These are phyloP conservation scores for Catalaphyllia jardinei DNA, from an alignment of 64 coral and sea anemone genomes.

Conservation along the genomic window DNA sequence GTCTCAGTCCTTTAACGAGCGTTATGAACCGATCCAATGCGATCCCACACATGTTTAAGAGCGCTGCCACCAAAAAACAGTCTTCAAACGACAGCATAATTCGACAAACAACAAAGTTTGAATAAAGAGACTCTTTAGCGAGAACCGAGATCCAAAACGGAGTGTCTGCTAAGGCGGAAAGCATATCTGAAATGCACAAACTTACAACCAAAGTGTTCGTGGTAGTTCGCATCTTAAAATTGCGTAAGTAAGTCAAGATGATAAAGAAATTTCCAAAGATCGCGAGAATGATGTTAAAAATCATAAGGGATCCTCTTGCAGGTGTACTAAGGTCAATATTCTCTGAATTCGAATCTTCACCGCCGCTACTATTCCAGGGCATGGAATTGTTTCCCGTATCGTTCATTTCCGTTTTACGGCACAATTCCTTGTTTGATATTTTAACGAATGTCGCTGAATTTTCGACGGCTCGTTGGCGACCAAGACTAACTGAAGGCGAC, in stretches of 20 bases:
- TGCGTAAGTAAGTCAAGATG: constrained; percentile 76
- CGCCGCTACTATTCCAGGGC: too few species aligned
- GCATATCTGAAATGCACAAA: constrained; percentile 69
- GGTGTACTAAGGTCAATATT: background rate
- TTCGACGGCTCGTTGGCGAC: background rate
- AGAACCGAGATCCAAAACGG: constrained; percentile 62
- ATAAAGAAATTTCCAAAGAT: constrained; percentile 84
- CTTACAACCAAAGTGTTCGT: constrained; percentile 88
- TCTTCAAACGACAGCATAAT: constrained; percentile 66
- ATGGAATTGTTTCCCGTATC: background rate
- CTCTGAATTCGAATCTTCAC: background rate
- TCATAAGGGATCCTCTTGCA: constrained; percentile 33
- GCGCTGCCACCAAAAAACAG: constrained; percentile 72
- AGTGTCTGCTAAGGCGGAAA: constrained; percentile 73
- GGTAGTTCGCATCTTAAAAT: constrained; percentile 85
- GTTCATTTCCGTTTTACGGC: background rate
- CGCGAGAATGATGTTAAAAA: constrained; percentile 63
- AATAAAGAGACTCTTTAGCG: constrained; percentile 18
- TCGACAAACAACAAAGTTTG: constrained; percentile 54
- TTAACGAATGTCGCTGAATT: too few species aligned
- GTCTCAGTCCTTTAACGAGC: constrained; percentile 73
- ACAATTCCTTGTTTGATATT: background rate
- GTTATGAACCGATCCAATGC: constrained; percentile 86
- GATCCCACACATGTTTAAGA: constrained; percentile 83
- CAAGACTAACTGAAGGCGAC: background rate